Evolutionary conservation across 2,113 vertebrate species (phyloP), one percentile per base, ranked within the genome.

Genomic region (Centropus unirufus): DNA sequence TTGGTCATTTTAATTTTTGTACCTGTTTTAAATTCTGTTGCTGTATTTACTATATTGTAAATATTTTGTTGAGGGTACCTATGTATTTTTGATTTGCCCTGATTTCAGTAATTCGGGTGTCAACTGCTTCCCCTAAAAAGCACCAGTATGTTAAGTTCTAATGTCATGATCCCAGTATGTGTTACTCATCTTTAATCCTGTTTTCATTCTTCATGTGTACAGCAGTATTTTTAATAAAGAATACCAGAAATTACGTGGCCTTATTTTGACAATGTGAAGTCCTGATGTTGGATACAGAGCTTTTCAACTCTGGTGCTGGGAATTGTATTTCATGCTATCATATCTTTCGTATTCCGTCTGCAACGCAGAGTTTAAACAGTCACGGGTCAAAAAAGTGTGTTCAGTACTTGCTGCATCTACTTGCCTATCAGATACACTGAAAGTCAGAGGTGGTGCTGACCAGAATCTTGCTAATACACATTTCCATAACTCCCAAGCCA

Each of bases 151-250:
- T 98, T 98, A 96, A 94, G 94, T 98, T 98, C 97, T 98, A 89
- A 96, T 96, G 97, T 98, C 97, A 97, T 97, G 96, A 96, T 97
- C 97, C 98, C 98, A 93, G 66, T 97, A 95, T 98, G 97, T 97
- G 97, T 98, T 98, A 97, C 93, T 98, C 98, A 98, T 97, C 96
- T 97, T 98, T 97, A 98, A 97, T 96, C 97, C 95, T 97, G 94
- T 98, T 98, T 98, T 98, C 98, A 97, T 99, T 99, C 98, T 99
- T 99, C 99, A 98, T 98, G 98, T 99, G 99, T 99, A 99, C 99
- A 99, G 99, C 99, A 99, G 99, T 99, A 99, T 99, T 99, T 98
- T 99, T 99, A 99, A 99, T 99, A 99, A 99, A 99, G 99, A 99
- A 99, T 99, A 99, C 97, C 98, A 99, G 98, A 99, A 98, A 96